phyloP scores from a whole-genome alignment of 2,797 vertebrate genomes.

The Lepilemur ruficaudatus region DNA sequence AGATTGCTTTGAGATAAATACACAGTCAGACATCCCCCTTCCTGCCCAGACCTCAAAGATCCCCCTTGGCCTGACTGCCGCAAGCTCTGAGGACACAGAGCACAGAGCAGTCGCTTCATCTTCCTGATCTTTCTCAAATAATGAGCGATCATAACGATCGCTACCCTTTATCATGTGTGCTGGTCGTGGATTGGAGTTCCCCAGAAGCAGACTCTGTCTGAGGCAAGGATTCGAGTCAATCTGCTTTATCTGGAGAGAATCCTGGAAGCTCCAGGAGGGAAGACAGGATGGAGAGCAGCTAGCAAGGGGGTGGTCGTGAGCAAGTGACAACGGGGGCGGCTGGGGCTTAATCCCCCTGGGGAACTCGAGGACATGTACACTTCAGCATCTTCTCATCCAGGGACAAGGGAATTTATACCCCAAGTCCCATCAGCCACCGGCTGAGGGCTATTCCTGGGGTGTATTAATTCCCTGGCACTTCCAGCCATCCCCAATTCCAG shows the following conservation, averaged over 20 bases:
- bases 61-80: neutral
- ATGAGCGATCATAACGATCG: neutral
- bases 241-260: neutral
- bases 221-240: neutral
- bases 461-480: neutral
- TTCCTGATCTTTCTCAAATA: neutral
- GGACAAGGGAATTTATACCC: too few species aligned
- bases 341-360: neutral
- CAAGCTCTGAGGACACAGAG: neutral
- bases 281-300: neutral
- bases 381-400: neutral
- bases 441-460: neutral
- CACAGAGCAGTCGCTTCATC: neutral
- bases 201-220: neutral
- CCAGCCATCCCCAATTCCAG: neutral
- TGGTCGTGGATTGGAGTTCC: neutral
- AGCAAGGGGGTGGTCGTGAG: neutral
- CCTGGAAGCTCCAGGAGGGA: neutral
- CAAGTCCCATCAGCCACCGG: neutral
- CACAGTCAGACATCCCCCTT: neutral
- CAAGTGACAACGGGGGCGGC: neutral
- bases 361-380: neutral
- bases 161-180: neutral
- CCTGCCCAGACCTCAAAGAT: neutral
- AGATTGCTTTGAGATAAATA: slow-evolving; percentile 47